These are phyloP conservation scores for Alces alces DNA, from an alignment of 2,113 vertebrate species.

Conservation along the genomic window DNA sequence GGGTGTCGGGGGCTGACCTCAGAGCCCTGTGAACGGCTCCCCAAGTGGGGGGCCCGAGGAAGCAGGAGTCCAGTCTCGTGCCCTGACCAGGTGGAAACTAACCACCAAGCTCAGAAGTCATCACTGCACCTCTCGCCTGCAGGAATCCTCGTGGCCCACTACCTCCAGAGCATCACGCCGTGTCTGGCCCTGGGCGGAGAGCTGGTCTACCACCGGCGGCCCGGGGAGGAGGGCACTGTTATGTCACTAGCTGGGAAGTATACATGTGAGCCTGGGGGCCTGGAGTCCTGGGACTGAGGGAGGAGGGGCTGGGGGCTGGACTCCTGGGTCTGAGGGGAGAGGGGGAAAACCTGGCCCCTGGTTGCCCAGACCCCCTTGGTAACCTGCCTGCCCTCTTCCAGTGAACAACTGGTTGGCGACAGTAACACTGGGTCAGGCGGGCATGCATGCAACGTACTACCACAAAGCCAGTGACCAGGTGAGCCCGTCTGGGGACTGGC, in stretches of 20 bases:
- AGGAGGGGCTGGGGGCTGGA: background rate
- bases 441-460: conserved; percentile 92
- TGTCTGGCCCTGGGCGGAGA: conserved; percentile 89
- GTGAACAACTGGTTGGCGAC: conserved; percentile 90
- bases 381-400: conserved; percentile 50
- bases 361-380: background rate
- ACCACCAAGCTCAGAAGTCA: background rate
- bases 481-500: background rate
- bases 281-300: background rate
- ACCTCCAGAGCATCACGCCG: conserved; percentile 89
- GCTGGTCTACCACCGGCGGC: conserved; percentile 89
- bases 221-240: conserved; percentile 90
- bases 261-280: conserved; percentile 72
- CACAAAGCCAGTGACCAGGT: conserved; percentile 95
- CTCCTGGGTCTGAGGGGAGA: background rate
- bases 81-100: background rate
- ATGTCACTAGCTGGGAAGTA: conserved; percentile 90
- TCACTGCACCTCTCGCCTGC: background rate
- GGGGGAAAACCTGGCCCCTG: background rate
- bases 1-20: background rate
- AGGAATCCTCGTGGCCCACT: conserved; percentile 91
- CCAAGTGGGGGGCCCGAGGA: rapidly evolving
- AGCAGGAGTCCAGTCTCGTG: background rate
- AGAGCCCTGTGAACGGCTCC: background rate
- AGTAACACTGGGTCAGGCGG: conserved; percentile 87